Base-by-base conservation (phyloP, 2,888 invertebrate species). In the Itoplectis maculator region DNA sequence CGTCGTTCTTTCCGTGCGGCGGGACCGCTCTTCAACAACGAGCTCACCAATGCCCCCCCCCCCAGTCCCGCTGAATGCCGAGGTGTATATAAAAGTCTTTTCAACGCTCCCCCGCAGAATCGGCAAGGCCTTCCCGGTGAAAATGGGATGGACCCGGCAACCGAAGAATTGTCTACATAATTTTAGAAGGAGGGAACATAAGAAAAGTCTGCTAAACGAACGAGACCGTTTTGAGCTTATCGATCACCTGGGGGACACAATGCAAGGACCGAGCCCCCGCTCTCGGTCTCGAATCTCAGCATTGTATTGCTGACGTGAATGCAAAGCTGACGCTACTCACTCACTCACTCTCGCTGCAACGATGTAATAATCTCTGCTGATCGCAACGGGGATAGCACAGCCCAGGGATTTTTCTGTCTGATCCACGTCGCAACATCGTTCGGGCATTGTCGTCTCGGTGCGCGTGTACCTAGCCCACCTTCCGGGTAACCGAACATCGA, bases 391-490 rank as follows among this genome's bases (percentile, higher is more conserved):
- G 63, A 66, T 40, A 56, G 51, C 37, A 29, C 29, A 51, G 13
- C 35, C 49, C 29, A 29, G 29, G 47, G 49, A 49, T 75, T 70
- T 77, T 89, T 88, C 81, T 73, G 88, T 86, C 89, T 84, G 84
- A 88, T 88, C 86, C 84, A 72, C 40, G 56, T 51, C 75, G 81
- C 82, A 75, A 83, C 82, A 79, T 79, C 75, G 89, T 85, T 85
- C 84, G 84, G 68, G 66, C 82, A 68, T 54, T 66, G 73, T 79
- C 73, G 73, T 73, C 59, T 40, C 78, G 47, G 11, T 11, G 29
- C 20, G 65, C 56, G 15, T 70, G 49, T 59, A 70, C 72, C 29
- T n/a, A 74, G 15, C 63, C 42, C 66, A 54, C 37, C 66, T 79
- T 79, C 54, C 66, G 66, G 79, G 47, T 73, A 79, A 29, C 59